These are phyloP conservation scores for Poeciliopsis turrubarensis DNA, from an alignment of 2,113 vertebrate species.

Conservation along the genomic window DNA sequence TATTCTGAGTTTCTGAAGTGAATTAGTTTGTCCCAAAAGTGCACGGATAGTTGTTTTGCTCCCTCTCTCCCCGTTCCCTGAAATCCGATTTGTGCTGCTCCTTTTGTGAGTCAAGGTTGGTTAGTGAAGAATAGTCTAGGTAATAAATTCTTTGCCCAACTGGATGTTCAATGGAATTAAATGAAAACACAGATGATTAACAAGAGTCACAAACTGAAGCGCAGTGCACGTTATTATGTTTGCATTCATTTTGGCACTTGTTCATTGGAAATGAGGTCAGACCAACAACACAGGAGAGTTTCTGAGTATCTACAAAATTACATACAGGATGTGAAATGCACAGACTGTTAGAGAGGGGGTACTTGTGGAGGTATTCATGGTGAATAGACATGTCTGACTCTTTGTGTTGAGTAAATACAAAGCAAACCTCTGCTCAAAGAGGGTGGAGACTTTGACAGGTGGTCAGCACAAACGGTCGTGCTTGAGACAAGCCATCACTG, in stretches of 20 bases:
- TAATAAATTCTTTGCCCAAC: slow-evolving; percentile 60
- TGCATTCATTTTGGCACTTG: slow-evolving; percentile 27
- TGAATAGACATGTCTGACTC: slow-evolving; percentile 7
- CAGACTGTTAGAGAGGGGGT: slow-evolving; percentile 11
- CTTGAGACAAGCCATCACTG: not conserved
- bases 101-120: slow-evolving; percentile 67
- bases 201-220: slow-evolving; percentile 48
- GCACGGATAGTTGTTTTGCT: slow-evolving; percentile 68
- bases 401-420: slow-evolving; percentile 25
- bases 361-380: slow-evolving; percentile 1
- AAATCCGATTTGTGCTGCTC: slow-evolving; percentile 74
- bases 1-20: slow-evolving; percentile 76
- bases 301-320: slow-evolving; percentile 9
- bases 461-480: not conserved
- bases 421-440: slow-evolving; percentile 2
- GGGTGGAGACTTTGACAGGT: not conserved
- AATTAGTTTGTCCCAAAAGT: slow-evolving; percentile 78
- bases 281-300: slow-evolving; percentile 10
- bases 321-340: slow-evolving; percentile 4
- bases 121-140: slow-evolving; percentile 55
- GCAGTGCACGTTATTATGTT: slow-evolving; percentile 40
- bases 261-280: slow-evolving; percentile 60
- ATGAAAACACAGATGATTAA: slow-evolving; percentile 60
- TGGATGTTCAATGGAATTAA: slow-evolving; percentile 46
- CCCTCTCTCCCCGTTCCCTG: slow-evolving; percentile 54